Conservation (phyloP, 2,113 vertebrate genomes). For the Silurus glanis region DNA sequence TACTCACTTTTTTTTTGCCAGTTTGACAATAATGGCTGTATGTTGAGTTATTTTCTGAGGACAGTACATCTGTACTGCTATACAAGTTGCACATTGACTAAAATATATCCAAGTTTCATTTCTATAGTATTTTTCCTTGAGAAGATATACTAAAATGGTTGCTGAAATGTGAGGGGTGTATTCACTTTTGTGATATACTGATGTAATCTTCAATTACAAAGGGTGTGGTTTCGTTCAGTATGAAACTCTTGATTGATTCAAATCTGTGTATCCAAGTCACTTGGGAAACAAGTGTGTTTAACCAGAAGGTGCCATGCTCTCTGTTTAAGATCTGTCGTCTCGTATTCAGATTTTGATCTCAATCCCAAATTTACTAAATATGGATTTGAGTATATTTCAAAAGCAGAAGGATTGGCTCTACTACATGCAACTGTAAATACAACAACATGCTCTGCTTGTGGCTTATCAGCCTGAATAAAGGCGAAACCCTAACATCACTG, state of each 20-base stretch:
- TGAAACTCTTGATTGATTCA: background rate
- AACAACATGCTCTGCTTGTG: background rate
- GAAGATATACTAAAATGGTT: too few relatives aligned
- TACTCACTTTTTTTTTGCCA: too few relatives aligned
- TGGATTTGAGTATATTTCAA: background rate
- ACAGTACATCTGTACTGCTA: too few relatives aligned
- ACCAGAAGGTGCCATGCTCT: background rate
- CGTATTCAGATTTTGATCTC: background rate
- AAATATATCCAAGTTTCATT: too few relatives aligned
- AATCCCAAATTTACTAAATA: background rate
- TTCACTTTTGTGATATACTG: too few relatives aligned
- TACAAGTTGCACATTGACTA: too few relatives aligned
- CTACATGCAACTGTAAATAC: background rate
- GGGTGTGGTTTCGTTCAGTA: background rate
- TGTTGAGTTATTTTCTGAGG: too few relatives aligned
- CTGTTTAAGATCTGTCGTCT: background rate
- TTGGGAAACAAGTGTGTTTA: background rate
- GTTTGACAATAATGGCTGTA: too few relatives aligned
- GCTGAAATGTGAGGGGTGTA: too few relatives aligned
- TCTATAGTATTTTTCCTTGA: too few relatives aligned
- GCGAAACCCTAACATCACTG: background rate
- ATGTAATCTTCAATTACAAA: too few relatives aligned
- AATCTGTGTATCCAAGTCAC: background rate
- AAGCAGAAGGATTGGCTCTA: background rate
- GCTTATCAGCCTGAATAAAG: background rate